phyloP scores from a whole-genome alignment of 2,113 vertebrate species.

The Phalacrocorax pelagicus region DNA sequence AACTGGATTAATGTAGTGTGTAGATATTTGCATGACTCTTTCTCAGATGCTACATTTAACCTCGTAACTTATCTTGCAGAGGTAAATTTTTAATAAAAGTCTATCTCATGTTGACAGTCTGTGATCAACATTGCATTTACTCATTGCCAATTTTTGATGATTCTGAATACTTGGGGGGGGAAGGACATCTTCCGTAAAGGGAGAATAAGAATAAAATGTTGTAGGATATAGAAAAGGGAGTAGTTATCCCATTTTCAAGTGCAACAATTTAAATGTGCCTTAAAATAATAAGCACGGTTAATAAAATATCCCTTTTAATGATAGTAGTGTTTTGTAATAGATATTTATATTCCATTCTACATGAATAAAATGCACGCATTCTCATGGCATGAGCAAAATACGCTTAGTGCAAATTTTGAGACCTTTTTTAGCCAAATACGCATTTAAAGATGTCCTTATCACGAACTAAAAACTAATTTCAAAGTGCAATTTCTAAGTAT shows the following conservation, averaged over 20 bases:
- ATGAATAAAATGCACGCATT: neutral
- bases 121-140: neutral
- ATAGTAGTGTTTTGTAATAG: neutral
- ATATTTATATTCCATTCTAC: neutral
- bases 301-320: neutral
- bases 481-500: neutral
- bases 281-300: neutral
- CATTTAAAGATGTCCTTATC: neutral
- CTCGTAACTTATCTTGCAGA: conserved; percentile 96
- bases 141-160: neutral
- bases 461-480: neutral
- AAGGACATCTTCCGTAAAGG: neutral
- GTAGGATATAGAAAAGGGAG: neutral
- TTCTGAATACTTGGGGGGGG: neutral
- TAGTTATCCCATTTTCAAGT: neutral
- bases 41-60: conserved; percentile 91
- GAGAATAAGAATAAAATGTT: neutral
- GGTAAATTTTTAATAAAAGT: conserved; percentile 73
- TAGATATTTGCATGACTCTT: conserved; percentile 94
- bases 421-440: neutral
- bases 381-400: neutral
- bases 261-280: neutral
- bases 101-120: neutral
- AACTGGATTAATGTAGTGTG: conserved; percentile 99
- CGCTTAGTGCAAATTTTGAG: neutral